Evolutionary conservation across 2,797 vertebrate genomes (phyloP).

Genomic region (Eleutherodactylus coqui): DNA sequence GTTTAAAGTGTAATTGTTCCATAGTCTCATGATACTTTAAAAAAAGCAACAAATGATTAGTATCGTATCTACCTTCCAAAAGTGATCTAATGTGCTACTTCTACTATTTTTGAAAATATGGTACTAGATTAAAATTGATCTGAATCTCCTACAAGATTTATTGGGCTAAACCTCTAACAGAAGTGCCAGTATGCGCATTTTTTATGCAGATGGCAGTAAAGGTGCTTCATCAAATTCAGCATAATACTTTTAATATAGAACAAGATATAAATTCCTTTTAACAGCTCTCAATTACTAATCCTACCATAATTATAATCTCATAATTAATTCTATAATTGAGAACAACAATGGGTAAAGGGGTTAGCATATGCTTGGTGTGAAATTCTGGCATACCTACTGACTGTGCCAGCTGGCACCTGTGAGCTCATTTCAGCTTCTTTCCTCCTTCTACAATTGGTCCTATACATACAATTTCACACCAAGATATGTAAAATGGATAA

Average conservation of each 20-base stretch:
- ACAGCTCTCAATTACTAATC: slow-evolving; percentile 25
- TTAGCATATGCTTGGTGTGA: slow-evolving; percentile 58
- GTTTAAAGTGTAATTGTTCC: neutral
- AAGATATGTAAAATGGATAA: slow-evolving; percentile 8
- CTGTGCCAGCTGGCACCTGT: slow-evolving; percentile 53
- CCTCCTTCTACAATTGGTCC: neutral
- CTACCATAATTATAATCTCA: slow-evolving; percentile 41
- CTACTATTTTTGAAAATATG: neutral
- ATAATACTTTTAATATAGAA: slow-evolving; percentile 18
- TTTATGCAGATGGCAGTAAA: neutral
- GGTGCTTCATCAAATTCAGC: neutral
- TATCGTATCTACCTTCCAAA: neutral
- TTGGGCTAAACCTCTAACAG: neutral
- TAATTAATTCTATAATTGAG: slow-evolving; percentile 61
- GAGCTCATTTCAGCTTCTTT: slow-evolving; percentile 22
- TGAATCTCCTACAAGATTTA: neutral
- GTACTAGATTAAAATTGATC: neutral
- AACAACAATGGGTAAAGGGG: slow-evolving; percentile 56
- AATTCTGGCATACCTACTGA: slow-evolving; percentile 51
- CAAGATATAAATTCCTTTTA: neutral
- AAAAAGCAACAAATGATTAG: too few relatives aligned
- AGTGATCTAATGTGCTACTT: neutral
- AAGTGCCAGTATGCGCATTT: neutral
- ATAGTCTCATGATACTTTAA: neutral
- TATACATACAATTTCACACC: neutral